phyloP scores from a whole-genome alignment of 1,140 invertebrate genomes.

The Hyles euphorbiae region DNA sequence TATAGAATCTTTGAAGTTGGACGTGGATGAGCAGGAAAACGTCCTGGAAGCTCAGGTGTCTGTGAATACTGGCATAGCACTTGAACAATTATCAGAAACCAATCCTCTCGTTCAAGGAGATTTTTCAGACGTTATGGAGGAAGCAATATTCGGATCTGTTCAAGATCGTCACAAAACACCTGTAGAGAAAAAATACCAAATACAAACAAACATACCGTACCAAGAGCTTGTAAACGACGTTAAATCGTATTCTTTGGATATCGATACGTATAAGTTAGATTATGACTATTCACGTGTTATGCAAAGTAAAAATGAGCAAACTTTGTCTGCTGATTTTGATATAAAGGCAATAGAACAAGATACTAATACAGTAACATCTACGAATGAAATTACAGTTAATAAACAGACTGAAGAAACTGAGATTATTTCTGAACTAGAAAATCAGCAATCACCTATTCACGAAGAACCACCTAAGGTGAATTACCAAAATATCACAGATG shows the following conservation, averaged over 20 bases:
- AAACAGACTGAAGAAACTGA: constrained; percentile 1
- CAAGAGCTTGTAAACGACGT: constrained; percentile 47
- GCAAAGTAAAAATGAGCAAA: constrained; percentile 19
- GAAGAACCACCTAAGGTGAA: constrained; percentile 10
- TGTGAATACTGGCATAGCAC: too few relatives aligned
- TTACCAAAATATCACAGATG: constrained; percentile 24
- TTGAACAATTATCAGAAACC: not conserved
- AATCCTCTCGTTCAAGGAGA: constrained; percentile 13
- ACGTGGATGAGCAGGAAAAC: too few relatives aligned
- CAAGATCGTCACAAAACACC: constrained; percentile 53
- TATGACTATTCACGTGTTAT: constrained; percentile 45
- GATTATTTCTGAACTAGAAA: not conserved
- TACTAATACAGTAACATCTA: not conserved
- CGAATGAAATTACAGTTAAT: not conserved
- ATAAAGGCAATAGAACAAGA: not conserved
- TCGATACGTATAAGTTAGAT: constrained; percentile 46
- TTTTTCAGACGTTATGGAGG: constrained; percentile 41
- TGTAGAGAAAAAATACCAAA: constrained; percentile 31
- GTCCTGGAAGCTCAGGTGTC: too few relatives aligned
- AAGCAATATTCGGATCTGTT: constrained; percentile 71
- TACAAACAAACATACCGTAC: constrained; percentile 40
- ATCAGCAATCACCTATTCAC: not conserved
- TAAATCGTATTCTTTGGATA: constrained; percentile 51
- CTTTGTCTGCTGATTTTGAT: not conserved
- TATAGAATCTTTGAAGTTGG: too few relatives aligned